Evolutionary conservation across 2,888 invertebrate genomes (phyloP).

Genomic region (Microlaimidae sp.): DNA sequence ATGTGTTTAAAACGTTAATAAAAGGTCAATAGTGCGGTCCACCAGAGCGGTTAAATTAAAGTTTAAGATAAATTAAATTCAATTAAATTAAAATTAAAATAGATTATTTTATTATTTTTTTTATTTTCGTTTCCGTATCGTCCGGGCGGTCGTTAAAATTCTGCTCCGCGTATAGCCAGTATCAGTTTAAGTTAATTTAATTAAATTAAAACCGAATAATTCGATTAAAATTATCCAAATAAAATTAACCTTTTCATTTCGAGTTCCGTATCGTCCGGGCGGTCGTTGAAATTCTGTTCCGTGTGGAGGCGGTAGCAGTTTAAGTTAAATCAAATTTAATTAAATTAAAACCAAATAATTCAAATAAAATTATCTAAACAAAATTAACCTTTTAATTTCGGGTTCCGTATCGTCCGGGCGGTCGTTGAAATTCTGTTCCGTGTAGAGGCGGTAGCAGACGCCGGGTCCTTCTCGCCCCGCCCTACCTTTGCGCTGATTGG

Average conservation of each 20-base stretch:
- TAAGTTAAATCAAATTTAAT: too few relatives aligned
- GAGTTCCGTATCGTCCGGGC: constrained; percentile 57
- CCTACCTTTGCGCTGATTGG: constrained; percentile 73
- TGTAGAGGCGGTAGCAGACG: constrained; percentile 57
- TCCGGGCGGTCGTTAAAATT: constrained; percentile 55
- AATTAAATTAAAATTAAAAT: too few relatives aligned
- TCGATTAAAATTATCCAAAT: constrained; percentile 26
- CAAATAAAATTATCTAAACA: constrained; percentile 31
- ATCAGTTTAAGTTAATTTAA: too few relatives aligned
- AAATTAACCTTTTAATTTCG: constrained; percentile 74
- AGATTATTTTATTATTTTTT: too few relatives aligned
- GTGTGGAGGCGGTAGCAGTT: constrained; percentile 60
- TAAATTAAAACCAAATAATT: background rate
- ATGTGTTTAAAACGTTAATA: too few relatives aligned
- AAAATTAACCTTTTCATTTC: too few relatives aligned
- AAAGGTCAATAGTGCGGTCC: too few relatives aligned
- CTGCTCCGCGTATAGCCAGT: constrained; percentile 60
- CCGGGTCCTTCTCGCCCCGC: constrained; percentile 52
- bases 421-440: constrained; percentile 54
- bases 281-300: constrained; percentile 52
- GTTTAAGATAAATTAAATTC: too few relatives aligned
- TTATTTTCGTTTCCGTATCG: constrained; percentile 74
- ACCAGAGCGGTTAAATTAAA: too few relatives aligned
- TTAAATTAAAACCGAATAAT: background rate
- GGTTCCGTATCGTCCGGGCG: constrained; percentile 58